Conservation (phyloP, 2,797 vertebrate species). For the Crotalus adamanteus region DNA sequence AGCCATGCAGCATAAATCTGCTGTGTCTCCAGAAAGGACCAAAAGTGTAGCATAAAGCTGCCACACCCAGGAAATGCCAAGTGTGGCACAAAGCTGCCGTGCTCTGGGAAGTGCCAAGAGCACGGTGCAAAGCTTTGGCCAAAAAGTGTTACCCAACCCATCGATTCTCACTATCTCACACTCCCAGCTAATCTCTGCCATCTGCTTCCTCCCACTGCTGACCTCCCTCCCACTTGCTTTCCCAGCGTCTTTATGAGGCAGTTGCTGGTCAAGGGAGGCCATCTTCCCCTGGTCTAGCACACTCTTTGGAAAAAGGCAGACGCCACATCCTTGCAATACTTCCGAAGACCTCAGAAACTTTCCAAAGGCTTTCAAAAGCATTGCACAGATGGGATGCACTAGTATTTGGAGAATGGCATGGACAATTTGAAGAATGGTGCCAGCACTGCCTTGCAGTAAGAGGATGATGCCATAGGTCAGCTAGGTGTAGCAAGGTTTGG, state of each 20-base stretch:
- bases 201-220: neutral
- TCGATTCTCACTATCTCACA: neutral
- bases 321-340: neutral
- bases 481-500: neutral
- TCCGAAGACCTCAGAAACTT: neutral
- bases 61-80: neutral
- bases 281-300: neutral
- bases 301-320: neutral
- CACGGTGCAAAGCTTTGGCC: neutral
- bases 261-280: neutral
- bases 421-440: neutral
- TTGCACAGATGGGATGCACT: neutral
- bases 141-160: neutral
- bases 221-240: neutral
- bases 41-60: neutral
- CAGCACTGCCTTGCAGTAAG: neutral
- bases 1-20: neutral
- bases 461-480: neutral
- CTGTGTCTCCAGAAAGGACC: neutral
- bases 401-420: neutral
- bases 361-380: neutral
- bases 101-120: neutral
- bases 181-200: neutral
- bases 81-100: neutral
- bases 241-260: neutral